Evolutionary conservation across 2,888 invertebrate species (phyloP), one percentile per base, ranked within the genome.

Genomic region (Cataglyphis cursor): DNA sequence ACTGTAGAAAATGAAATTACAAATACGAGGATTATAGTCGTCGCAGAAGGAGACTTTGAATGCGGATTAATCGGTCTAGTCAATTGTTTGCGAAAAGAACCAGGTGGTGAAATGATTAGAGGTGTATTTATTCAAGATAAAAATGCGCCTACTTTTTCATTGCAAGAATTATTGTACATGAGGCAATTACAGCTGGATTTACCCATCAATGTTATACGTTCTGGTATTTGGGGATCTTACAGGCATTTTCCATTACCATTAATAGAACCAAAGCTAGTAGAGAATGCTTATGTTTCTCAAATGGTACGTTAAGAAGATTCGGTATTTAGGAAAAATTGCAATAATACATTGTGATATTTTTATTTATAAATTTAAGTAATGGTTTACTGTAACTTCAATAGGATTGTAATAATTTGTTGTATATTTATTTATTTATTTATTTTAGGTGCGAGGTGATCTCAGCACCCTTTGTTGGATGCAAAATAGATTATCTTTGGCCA

Each of bases 11-110:
- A 95, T 80, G 95, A 96, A 64, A 90, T 95, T 0, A 94, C 94
- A 61, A 95, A 95, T 0, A 95, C 95, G 18, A 96, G 96, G 90
- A 94, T 97, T 0, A 95, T 97, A 0, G 93, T 98, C 0, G 96
- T 97, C 24, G 95, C 96, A 1, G 96, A 97, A 93, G 96, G 96
- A 87, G 96, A 97, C 84, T 95, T 96, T 1, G 95, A 96, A 15
- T 68, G 59, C 24, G 99, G 99, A 21, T 95, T 99, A 0, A 94
- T 98, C 31, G 99, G 99, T 28, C 95, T 99, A 76, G 96, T 98
- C 0, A 98, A 98, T 92, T 99, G 99, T 94, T 94, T 99, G 54
- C 96, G 97, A 82, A 97, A 96, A 91, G 99, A 99, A 93, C 97
- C 97, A 0, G 97, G 97, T 88, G 93, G 94, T 3, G 94, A 96